These are phyloP conservation scores for Cryptomyrus ogoouensis DNA, from an alignment of 2,113 vertebrate species.

Conservation along the genomic window DNA sequence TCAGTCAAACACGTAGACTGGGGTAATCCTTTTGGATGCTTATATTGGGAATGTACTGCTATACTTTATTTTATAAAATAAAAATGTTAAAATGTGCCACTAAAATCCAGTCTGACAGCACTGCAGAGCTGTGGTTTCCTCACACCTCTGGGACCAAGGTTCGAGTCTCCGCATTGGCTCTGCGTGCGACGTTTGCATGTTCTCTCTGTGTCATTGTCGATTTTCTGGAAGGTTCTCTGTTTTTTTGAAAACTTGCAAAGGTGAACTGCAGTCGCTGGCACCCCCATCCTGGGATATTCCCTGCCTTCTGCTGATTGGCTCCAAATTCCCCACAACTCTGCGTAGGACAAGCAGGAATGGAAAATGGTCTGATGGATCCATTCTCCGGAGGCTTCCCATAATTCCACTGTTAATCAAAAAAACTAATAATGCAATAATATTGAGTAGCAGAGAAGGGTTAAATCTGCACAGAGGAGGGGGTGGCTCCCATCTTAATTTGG, in stretches of 20 bases:
- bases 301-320: background rate
- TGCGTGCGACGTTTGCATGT: background rate
- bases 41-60: background rate
- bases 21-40: background rate
- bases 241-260: background rate
- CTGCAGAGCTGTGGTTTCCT: background rate
- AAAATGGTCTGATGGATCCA: slow-evolving; percentile 45
- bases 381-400: slow-evolving; percentile 47
- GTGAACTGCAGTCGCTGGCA: background rate
- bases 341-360: slow-evolving; percentile 48
- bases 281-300: background rate
- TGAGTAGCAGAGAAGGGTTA: slow-evolving; percentile 46
- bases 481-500: slow-evolving; percentile 56
- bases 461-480: slow-evolving; percentile 55
- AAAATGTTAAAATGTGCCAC: background rate
- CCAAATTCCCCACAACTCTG: slow-evolving; percentile 40
- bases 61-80: background rate
- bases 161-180: background rate
- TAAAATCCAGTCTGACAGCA: background rate
- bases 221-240: background rate
- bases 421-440: slow-evolving; percentile 56
- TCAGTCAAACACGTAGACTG: background rate
- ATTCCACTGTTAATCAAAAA: slow-evolving; percentile 65
- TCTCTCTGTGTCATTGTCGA: background rate
- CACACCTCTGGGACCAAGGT: background rate